A percentile compares a stretch with the other conserved stretches of the same genome.
phyloP scores from a whole-genome alignment of 1,140 invertebrate genomes.

The Pseudomyrmex concolor region DNA sequence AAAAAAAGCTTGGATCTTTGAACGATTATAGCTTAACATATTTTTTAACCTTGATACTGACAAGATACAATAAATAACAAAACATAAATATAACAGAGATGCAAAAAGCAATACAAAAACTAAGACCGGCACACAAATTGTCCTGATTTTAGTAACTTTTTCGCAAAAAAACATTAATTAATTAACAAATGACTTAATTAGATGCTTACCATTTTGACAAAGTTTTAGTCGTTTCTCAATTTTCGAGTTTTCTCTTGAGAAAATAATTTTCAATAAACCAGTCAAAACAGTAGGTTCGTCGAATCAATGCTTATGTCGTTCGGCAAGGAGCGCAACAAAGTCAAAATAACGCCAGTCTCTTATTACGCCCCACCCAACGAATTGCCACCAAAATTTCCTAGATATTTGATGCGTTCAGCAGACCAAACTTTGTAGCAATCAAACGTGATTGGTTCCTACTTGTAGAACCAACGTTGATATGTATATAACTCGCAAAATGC shows the following conservation, averaged over 20 bases:
- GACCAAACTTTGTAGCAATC: too few relatives aligned
- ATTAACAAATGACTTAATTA: neutral
- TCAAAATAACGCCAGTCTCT: constrained; percentile 35
- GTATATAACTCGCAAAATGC: too few relatives aligned
- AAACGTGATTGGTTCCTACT: too few relatives aligned
- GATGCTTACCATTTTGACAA: constrained; percentile 35
- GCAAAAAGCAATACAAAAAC: neutral
- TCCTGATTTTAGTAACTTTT: neutral
- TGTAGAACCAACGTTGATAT: too few relatives aligned
- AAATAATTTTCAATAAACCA: neutral
- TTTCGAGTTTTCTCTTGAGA: neutral
- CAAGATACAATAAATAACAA: neutral
- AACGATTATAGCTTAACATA: too few relatives aligned
- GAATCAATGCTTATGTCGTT: too few relatives aligned
- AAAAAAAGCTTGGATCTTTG: too few relatives aligned
- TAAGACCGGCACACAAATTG: neutral
- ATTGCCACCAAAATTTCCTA: constrained; percentile 1
- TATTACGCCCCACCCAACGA: constrained; percentile 8
- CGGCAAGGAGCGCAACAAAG: neutral
- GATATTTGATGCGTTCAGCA: neutral
- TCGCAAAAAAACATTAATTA: neutral
- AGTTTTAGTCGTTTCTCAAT: neutral
- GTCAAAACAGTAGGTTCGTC: neutral
- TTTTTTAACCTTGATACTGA: too few relatives aligned
- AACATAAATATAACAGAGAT: neutral